Evolutionary conservation across 1,140 invertebrate species (phyloP), one percentile per base, ranked within the genome.

Genomic region (Uloborus diversus): DNA sequence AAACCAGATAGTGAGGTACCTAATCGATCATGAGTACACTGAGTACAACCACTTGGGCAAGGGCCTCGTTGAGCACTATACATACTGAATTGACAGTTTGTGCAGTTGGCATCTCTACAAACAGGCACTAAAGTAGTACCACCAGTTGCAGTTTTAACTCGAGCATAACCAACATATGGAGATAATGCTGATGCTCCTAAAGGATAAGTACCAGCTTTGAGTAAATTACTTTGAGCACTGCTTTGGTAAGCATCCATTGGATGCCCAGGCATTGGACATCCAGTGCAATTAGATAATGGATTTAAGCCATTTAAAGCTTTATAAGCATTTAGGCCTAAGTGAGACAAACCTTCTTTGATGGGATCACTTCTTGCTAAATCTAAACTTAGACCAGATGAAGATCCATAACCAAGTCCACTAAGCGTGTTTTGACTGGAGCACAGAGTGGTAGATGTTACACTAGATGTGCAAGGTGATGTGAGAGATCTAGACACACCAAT

Each of bases 71-170:
- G 86, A 61, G 84, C 93, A 83, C 92, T 94, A 86, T 96, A 94
- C 85, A 95, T 90, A 79, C 93, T 96, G 85, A 95, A 93, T 83
- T 96, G 95, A 85, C 96, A 98, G 49, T 95, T 95, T 2, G 93
- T 94, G 87, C 96, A 98, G 83, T 96, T 97, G 7, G 96, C 96
- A 86, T 98, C 96, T 86, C 96, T 94, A 89, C 96, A 98, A 11
- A 97, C 94, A 3, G 95, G 95, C 3, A 97, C 93, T 28, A 97
- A 88, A 2, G 94, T 93, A 85, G 96, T 95, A 2, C 93, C 94
- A 62, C 95, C 95, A 13, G 93, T 91, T 0, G 94, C 92, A 0
- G 95, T 96, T 88, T 97, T 96, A 0, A 97, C 94, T 81, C 95
- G 89, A 47, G 94, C 93, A 85, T 97, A 97, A 82, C 92, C 93